Conservation (phyloP, 2,113 vertebrate genomes). For the Menura novaehollandiae region DNA sequence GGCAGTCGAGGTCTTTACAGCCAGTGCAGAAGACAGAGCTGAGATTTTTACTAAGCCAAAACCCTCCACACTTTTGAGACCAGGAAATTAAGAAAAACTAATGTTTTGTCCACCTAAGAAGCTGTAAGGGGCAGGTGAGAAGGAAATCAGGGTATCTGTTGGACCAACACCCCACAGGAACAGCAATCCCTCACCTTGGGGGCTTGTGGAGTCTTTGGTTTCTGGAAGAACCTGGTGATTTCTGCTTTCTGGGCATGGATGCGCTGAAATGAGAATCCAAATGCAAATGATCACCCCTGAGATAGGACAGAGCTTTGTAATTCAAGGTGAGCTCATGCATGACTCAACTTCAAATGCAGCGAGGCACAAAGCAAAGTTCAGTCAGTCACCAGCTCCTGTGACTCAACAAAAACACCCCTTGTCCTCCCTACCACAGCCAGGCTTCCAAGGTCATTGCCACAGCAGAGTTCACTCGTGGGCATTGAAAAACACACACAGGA, state of each 20-base stretch:
- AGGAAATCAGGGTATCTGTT: not conserved
- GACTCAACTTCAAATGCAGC: not conserved
- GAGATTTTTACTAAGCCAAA: not conserved
- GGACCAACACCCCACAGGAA: not conserved
- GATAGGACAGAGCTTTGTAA: not conserved
- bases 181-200: slow-evolving; percentile 82
- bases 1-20: not conserved
- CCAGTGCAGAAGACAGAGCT: not conserved
- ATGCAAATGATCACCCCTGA: not conserved
- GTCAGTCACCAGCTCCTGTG: not conserved
- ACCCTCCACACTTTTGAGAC: not conserved
- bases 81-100: not conserved
- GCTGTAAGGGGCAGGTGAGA: not conserved
- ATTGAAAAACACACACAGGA: not conserved
- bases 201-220: slow-evolving; percentile 87
- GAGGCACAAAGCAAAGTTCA: not conserved
- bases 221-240: slow-evolving; percentile 95
- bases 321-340: not conserved
- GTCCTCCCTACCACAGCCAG: not conserved
- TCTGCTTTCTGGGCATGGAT: slow-evolving; percentile 93
- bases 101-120: not conserved
- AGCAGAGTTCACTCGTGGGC: not conserved
- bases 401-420: not conserved
- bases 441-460: not conserved
- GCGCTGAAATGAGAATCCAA: slow-evolving; percentile 72